Evolutionary conservation across 2,888 invertebrate species (phyloP), one percentile per base, ranked within the genome.

Genomic region (Cephonodes hylas): DNA sequence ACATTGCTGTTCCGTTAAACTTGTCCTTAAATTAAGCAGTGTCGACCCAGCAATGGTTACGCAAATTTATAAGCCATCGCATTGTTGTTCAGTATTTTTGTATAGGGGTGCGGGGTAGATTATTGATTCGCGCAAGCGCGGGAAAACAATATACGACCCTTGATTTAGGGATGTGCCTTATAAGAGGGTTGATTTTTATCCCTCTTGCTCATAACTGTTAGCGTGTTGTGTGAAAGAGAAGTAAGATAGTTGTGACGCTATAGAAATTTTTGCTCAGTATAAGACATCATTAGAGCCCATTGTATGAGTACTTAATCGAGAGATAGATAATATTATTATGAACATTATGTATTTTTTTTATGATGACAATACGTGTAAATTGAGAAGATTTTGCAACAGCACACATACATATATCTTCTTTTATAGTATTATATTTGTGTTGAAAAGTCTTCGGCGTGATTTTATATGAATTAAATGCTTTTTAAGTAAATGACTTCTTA

Each of bases 101-200:
- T 67, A 63, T 44, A 67, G 46, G 74, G 68, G 72, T 85, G 72
- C 60, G 57, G 72, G 77, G 71, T 56, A 68, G 57, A 70, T 78
- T 91, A 91, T 91, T 83, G 91, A 91, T 91, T 87, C 77, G 80
- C 91, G 91, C 88, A 88, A 73, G 91, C 91, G 91, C 86, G 78
- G 70, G 74, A 76, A 74, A 71, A 64, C 69, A 77, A 77, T 81
- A 84, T 70, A 75, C 81, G 75, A 76, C 83, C 83, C 83, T 77
- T 66, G 44, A 65, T 67, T 70, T 68, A 76, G 71, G 84, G 85
- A 81, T 53, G 72, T 73, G 68, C 67, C 63, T 73, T 64, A 65
- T 63, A 70, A 71, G 67, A 62, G 61, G 64, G 69, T 38, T 67
- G 66, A 64, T 62, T 63, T 64, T 56, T 68, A 44, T 81, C 81